Conservation (phyloP, 2,113 vertebrate genomes). For the Urocitellus parryii region DNA sequence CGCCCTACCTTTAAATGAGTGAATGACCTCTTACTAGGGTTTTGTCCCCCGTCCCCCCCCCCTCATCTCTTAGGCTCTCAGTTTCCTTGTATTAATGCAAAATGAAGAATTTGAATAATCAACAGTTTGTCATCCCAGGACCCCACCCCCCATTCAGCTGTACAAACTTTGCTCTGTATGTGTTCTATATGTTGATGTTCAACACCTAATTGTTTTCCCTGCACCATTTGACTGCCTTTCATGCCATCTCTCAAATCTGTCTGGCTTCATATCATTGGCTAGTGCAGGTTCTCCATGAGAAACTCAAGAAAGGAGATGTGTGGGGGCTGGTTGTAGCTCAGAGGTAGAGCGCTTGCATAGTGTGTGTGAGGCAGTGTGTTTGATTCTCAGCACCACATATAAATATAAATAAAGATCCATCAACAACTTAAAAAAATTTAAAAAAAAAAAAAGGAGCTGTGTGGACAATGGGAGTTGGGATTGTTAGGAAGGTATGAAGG, state of each 20-base stretch:
- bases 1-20: background rate
- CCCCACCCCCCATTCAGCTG: background rate
- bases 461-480: no score
- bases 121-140: background rate
- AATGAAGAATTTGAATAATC: background rate
- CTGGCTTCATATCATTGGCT: background rate
- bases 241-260: background rate
- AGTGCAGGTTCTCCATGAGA: background rate
- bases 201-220: background rate
- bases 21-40: background rate
- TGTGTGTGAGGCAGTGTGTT: no score
- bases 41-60: no score
- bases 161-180: background rate
- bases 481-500: background rate
- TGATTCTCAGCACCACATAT: no score
- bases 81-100: background rate
- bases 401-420: no score
- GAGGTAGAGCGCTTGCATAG: no score
- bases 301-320: rapidly evolving
- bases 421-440: no score
- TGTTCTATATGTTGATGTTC: background rate
- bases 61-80: background rate
- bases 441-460: no score
- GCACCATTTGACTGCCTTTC: background rate
- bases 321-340: no score